phyloP scores from a whole-genome alignment of 2,113 vertebrate genomes.

The Neomonachus schauinslandi region DNA sequence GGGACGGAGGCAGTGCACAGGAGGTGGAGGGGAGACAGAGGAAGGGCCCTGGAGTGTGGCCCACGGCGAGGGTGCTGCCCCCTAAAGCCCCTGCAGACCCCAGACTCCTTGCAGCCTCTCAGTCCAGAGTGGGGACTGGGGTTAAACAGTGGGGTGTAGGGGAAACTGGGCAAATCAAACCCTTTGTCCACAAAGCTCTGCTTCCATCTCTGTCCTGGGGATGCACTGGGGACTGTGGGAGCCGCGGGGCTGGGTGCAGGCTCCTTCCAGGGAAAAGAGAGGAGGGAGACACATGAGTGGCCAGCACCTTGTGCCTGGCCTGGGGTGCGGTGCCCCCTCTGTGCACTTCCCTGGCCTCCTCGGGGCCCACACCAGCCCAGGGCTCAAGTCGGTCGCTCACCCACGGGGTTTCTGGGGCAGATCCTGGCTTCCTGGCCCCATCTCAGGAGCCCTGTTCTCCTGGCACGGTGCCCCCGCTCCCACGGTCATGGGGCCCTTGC shows the following conservation, averaged over 20 bases:
- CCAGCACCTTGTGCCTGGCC: not conserved
- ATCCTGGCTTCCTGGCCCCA: too few relatives aligned
- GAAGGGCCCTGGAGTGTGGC: not conserved
- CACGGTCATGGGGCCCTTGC: fast-evolving
- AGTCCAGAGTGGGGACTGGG: fast-evolving
- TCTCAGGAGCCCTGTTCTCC: not conserved
- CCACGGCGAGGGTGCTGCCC: not conserved
- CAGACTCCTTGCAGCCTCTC: not conserved
- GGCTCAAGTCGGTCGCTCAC: not conserved
- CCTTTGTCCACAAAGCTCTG: not conserved
- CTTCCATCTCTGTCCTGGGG: not conserved
- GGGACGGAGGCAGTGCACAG: too few relatives aligned
- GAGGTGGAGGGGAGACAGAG: not conserved
- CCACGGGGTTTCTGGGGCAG: not conserved
- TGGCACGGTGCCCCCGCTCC: not conserved
- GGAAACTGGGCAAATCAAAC: not conserved
- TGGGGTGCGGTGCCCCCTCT: too few relatives aligned
- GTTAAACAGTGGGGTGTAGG: fast-evolving
- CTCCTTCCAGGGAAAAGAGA: not conserved
- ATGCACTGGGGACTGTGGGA: fast-evolving
- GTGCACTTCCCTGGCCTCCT: not conserved
- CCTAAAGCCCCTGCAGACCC: not conserved
- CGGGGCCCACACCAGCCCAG: not conserved
- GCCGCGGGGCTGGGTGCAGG: fast-evolving
- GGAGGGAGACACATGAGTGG: not conserved